Conservation (phyloP, 2,888 invertebrate genomes). For the Orthosia gracilis region DNA sequence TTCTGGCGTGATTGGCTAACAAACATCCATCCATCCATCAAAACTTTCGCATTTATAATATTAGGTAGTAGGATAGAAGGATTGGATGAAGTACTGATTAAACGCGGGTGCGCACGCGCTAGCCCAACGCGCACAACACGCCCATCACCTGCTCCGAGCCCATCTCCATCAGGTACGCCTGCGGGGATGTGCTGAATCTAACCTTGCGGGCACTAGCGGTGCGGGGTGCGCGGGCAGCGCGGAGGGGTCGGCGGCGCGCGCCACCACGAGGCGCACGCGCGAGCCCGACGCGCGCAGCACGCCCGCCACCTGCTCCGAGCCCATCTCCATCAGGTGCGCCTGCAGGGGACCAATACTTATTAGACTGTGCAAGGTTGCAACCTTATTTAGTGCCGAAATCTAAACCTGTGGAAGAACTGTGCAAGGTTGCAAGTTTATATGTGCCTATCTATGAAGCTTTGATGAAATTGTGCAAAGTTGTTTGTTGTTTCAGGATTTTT, state of each 20-base stretch:
- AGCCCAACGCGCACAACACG: conserved; percentile 98
- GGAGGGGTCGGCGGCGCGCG: conserved; percentile 96
- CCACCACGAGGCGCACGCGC: conserved; percentile 98
- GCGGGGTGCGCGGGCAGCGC: conserved; percentile 83
- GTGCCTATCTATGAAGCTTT: too few species aligned
- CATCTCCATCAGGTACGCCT: conserved; percentile 96
- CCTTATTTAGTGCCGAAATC: too few species aligned
- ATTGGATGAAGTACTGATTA: too few species aligned
- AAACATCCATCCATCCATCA: too few species aligned
- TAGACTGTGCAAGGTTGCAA: too few species aligned
- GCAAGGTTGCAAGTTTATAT: too few species aligned
- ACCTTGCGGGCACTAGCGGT: conserved; percentile 93
- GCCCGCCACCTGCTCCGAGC: conserved; percentile 99
- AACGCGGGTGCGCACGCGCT: conserved; percentile 93
- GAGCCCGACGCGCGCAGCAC: conserved; percentile 98
- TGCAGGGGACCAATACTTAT: conserved; percentile 47
- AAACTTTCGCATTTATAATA: too few species aligned
- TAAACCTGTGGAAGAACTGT: too few species aligned
- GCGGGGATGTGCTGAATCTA: neutral
- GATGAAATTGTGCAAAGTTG: too few species aligned
- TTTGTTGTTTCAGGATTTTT: too few species aligned
- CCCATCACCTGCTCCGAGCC: conserved; percentile 99
- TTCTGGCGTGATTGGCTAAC: too few species aligned
- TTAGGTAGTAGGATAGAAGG: too few species aligned
- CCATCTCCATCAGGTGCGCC: conserved; percentile 97